phyloP scores from a whole-genome alignment of 2,113 vertebrate genomes.

The Pachyramphus minor region DNA sequence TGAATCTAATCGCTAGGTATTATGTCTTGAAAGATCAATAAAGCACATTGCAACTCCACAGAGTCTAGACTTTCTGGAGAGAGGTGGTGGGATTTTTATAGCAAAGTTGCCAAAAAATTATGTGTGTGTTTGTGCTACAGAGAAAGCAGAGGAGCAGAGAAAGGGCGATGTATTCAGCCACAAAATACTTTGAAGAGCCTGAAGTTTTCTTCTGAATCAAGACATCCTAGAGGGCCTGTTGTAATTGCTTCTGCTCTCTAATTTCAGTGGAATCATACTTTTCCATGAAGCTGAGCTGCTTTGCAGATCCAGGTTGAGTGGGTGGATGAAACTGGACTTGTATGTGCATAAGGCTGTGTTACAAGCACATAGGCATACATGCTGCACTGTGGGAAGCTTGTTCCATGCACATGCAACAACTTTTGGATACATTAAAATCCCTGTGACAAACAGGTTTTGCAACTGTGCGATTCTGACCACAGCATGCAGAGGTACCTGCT shows the following conservation, averaged over 20 bases:
- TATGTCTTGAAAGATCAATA: conserved; percentile 9
- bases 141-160: neutral
- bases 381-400: neutral
- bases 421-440: neutral
- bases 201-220: neutral
- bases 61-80: neutral
- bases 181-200: neutral
- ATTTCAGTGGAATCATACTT: neutral
- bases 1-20: neutral
- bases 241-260: neutral
- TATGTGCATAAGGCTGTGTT: neutral
- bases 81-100: neutral
- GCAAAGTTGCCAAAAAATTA: neutral
- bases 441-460: neutral
- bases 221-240: neutral
- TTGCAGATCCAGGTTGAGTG: neutral
- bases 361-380: neutral
- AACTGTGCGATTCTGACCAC: neutral
- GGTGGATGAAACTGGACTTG: fast-evolving
- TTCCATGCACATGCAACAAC: neutral
- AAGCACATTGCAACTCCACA: neutral
- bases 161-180: neutral
- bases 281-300: neutral
- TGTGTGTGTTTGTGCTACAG: neutral
- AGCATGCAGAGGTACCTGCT: fast-evolving